Base-by-base conservation (phyloP, 2,797 vertebrate species). In the Crax fasciolata region DNA sequence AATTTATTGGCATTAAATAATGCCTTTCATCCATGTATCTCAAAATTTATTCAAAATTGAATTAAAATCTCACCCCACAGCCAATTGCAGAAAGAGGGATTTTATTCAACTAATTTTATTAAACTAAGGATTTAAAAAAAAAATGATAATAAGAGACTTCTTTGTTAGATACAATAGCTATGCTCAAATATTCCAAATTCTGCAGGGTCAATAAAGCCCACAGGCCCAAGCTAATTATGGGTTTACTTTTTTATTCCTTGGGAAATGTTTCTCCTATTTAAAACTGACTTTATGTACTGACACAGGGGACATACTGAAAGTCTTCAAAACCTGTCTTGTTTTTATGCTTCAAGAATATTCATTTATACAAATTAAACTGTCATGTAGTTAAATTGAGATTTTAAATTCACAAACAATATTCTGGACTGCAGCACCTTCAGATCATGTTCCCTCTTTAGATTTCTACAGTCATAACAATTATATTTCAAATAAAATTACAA, bases 21-120 rank as follows among this genome's bases (percentile, higher is more conserved):
- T 72, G 44, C 19, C 44, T 92, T 92, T 61, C 67, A 84, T 11
- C 39, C 67, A 30, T 75, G 35, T 90, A 58, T 70, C 74, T 90
- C 41, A 76, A 89, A 52, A 73, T 39, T 62, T 67, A 49, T 74
- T 86, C 25, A 28, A 72, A 82, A 10, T 67, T 65, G 3, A 85
- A 87, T 72, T 89, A 43, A 62, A 79, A 90, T 73, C 62, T 76
- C 84, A 41, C 52, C 20, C 23, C 9, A 20, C 12, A 25, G n/a
- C 10, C 30, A 80, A 2, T 1, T 87, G 32, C 38, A 87, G 44
- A 80, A 84, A 12, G 27, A 55, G 8, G 1, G 8, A 2, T 2
- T 63, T 73, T 79, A n/a, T 63, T 81, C 55, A 35, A 59, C 67
- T 59, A 78, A 41, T 67, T 27, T 3, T 72, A 7, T 77, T 57